phyloP scores from a whole-genome alignment of 2,113 vertebrate species.

The Oplegnathus fasciatus region DNA sequence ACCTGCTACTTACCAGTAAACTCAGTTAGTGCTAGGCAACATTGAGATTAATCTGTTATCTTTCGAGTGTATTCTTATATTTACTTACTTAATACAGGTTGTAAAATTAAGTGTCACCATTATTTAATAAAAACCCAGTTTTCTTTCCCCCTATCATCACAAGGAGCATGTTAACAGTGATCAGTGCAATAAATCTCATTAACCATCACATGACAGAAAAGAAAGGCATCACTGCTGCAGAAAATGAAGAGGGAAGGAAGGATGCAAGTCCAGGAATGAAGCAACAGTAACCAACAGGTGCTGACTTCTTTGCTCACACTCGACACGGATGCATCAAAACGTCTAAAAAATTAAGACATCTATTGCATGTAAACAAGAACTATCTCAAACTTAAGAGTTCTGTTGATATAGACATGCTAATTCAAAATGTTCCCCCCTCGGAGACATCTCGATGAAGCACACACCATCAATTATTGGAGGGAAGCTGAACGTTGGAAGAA shows the following conservation, averaged over 20 bases:
- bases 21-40: background rate
- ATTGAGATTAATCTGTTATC: background rate
- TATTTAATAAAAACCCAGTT: background rate
- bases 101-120: constrained; percentile 35
- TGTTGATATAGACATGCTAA: constrained; percentile 46
- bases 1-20: constrained; percentile 44
- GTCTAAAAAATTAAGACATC: constrained; percentile 68
- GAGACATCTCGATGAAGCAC: constrained; percentile 51
- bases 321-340: constrained; percentile 41
- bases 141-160: constrained; percentile 2
- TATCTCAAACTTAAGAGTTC: constrained; percentile 44
- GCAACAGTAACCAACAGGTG: constrained; percentile 18
- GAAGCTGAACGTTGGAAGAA: constrained; percentile 34
- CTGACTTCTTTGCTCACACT: constrained; percentile 51
- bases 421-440: constrained; percentile 32
- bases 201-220: background rate
- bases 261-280: constrained; percentile 12
- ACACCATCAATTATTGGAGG: constrained; percentile 51
- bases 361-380: constrained; percentile 69
- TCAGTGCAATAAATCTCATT: background rate
- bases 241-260: constrained; percentile 34
- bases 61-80: background rate
- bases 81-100: background rate
- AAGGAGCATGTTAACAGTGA: background rate
- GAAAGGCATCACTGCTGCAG: background rate